Evolutionary conservation across 35 echinoderm and acorn worm species (phyloP).

Genomic region (Antedon bifida): DNA sequence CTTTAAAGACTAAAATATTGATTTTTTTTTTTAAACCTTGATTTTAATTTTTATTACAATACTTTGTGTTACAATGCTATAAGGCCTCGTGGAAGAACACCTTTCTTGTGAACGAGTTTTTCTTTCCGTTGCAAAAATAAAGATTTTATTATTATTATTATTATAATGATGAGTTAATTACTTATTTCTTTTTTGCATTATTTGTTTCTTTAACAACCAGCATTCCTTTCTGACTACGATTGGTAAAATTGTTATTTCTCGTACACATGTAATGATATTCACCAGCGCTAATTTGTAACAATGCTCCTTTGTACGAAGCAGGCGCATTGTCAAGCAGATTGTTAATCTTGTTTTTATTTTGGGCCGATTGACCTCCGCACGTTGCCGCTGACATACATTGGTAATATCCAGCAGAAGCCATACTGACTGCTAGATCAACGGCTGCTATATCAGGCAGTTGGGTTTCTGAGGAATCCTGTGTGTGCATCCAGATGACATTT

Average conservation of each 20-base stretch:
- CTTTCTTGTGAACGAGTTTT: too few relatives aligned
- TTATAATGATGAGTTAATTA: neutral
- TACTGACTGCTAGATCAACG: slow-evolving; percentile 80
- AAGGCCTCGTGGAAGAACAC: too few relatives aligned
- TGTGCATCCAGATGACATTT: slow-evolving; percentile 52
- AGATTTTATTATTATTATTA: too few relatives aligned
- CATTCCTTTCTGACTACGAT: slow-evolving; percentile 78
- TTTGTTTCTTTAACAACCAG: slow-evolving; percentile 25
- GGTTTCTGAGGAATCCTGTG: neutral
- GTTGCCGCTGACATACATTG: slow-evolving; percentile 47
- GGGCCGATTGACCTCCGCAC: slow-evolving; percentile 49
- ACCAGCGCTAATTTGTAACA: slow-evolving; percentile 50
- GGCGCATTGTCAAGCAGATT: slow-evolving; percentile 75
- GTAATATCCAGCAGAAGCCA: slow-evolving; percentile 89
- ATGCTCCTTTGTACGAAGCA: slow-evolving; percentile 66
- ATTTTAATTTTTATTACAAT: too few relatives aligned
- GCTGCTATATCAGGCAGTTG: neutral
- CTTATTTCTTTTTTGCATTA: neutral
- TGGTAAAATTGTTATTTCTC: slow-evolving; percentile 94
- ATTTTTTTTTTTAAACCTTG: too few relatives aligned
- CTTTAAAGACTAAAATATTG: too few relatives aligned
- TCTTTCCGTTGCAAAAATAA: too few relatives aligned
- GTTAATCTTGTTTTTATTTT: slow-evolving; percentile 62
- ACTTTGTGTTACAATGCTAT: too few relatives aligned
- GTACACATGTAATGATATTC: slow-evolving; percentile 78